Conservation (phyloP, 2,888 invertebrate species). For the Eugnorisma glareosa region DNA sequence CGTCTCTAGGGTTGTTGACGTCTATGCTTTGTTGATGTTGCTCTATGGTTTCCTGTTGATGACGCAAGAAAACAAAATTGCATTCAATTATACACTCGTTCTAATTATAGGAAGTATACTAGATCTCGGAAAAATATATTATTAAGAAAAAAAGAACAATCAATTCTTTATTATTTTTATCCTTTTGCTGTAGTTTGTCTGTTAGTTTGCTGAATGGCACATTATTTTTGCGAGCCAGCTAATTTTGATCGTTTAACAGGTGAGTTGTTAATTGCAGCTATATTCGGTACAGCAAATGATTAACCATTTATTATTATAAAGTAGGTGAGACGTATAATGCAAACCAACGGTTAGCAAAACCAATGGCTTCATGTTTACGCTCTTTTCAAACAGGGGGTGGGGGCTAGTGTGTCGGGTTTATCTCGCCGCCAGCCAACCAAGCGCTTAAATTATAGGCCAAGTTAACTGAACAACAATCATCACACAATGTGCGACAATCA, state of each 20-base stretch:
- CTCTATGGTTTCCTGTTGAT: constrained; percentile 87
- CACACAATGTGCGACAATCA: not conserved
- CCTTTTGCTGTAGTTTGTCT: not conserved
- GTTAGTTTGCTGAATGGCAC: too few relatives aligned
- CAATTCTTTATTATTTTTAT: constrained; percentile 2
- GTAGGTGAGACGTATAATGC: not conserved
- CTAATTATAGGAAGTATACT: constrained; percentile 17
- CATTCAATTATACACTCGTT: constrained; percentile 9
- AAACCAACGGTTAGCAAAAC: not conserved
- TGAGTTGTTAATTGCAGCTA: not conserved
- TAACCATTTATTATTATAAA: not conserved
- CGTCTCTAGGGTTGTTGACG: constrained; percentile 88
- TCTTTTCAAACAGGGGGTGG: not conserved
- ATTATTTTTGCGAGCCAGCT: not conserved
- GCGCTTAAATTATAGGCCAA: not conserved
- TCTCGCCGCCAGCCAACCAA: not conserved
- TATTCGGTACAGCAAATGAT: not conserved
- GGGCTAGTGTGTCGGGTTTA: not conserved
- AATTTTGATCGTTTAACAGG: not conserved
- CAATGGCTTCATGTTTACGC: not conserved
- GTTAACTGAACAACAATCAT: not conserved
- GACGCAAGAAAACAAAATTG: constrained; percentile 20
- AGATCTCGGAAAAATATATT: constrained; percentile 15
- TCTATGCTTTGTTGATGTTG: constrained; percentile 88
- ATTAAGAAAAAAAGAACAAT: not conserved